These are phyloP conservation scores for Myioborus miniatus DNA, from an alignment of 2,797 vertebrate genomes.

Conservation along the genomic window DNA sequence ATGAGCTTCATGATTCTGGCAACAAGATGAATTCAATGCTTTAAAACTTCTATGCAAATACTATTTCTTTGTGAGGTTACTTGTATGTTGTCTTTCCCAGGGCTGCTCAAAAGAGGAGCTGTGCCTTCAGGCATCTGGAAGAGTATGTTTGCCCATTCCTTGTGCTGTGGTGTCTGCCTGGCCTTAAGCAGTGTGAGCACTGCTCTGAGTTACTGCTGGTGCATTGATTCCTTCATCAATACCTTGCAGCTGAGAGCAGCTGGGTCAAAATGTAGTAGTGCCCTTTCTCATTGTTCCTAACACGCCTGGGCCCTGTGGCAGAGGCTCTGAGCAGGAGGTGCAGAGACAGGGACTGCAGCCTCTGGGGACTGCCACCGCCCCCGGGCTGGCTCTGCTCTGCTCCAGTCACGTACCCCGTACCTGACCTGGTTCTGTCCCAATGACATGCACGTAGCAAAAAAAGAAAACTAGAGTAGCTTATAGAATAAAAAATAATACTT, in stretches of 20 bases:
- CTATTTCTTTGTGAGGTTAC: background rate
- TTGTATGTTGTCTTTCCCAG: background rate
- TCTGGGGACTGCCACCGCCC: background rate
- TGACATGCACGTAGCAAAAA: background rate
- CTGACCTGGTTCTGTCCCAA: background rate
- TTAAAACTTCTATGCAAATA: background rate
- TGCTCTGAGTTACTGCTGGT: background rate
- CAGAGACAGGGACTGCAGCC: background rate
- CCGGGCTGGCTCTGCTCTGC: background rate
- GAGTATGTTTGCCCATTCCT: background rate
- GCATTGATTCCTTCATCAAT: background rate
- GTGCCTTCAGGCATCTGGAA: background rate
- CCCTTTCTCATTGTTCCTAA: background rate
- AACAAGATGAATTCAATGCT: background rate
- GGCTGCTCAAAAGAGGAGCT: background rate
- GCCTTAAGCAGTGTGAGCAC: background rate
- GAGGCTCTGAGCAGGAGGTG: background rate
- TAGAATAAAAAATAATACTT: background rate
- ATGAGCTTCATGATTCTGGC: background rate
- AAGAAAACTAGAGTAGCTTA: background rate
- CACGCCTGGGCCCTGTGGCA: background rate
- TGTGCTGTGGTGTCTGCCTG: background rate
- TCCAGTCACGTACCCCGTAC: fast-evolving
- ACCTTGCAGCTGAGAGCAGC: background rate
- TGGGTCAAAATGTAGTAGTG: background rate